Evolutionary conservation across 2,888 invertebrate species (phyloP), one percentile per base, ranked within the genome.

Genomic region (Epirrhoe alternata): DNA sequence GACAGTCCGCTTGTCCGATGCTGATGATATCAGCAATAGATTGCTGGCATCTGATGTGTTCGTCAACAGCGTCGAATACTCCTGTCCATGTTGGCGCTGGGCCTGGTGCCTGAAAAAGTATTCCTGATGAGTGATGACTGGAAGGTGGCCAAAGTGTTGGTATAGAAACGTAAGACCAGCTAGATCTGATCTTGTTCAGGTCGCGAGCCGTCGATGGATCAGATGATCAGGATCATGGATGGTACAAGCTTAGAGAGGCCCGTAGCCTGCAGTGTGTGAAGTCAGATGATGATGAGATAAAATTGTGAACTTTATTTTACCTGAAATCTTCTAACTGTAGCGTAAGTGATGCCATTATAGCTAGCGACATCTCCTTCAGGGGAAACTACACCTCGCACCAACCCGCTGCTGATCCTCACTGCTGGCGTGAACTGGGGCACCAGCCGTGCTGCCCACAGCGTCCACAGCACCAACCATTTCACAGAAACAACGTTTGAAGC

Each of bases 381-480:
- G 0, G 86, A 78, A 5, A 90, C 68, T 10, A 70, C 62, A 1
- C 89, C 90, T 16, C 87, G 78, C 67, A 86, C 73, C 64, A 77
- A 73, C 1, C 90, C 91, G n/a, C 81, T 79, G 71, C 76, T 73
- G 51, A 86, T 76, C 5, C 74, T 77, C 69, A 90, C 72, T 52
- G 77, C 74, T 16, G 62, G 51, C 38, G 88, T 86, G 45, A 85
- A 88, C 77, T 90, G 90, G n/a, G 82, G 84, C 64, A 87, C 83
- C 71, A 89, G 63, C 49, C 88, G 80, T 0, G 82, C 85, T 8
- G 86, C 86, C 88, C 90, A 89, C 53, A 92, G 77, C 53, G 90
- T 84, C 89, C 89, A 88, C 64, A 92, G 72, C 68, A 92, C 83
- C 69, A 87, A 6, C 91, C 89, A 90, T 66, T 87, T 87, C 3